Evolutionary conservation across 2,113 vertebrate genomes (phyloP).

Genomic region (Zosterops borbonicus): DNA sequence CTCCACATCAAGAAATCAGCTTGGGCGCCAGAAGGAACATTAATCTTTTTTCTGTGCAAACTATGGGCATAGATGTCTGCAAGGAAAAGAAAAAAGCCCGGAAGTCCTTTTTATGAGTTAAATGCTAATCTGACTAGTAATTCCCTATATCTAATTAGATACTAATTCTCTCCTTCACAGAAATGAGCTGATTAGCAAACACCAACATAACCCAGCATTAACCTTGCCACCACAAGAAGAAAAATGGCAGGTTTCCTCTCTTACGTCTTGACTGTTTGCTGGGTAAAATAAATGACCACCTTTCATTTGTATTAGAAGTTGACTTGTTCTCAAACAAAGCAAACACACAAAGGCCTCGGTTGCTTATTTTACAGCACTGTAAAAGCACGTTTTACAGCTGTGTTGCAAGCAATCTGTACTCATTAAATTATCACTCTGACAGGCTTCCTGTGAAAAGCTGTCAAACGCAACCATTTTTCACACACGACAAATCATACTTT

Average conservation of each 20-base stretch:
- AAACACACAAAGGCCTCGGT: constrained; percentile 55
- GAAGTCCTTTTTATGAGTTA: background rate
- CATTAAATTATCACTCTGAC: constrained; percentile 72
- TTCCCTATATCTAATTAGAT: constrained; percentile 19
- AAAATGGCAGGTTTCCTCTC: constrained; percentile 48
- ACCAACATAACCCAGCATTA: constrained; percentile 65
- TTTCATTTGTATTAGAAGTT: constrained; percentile 69
- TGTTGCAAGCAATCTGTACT: constrained; percentile 59
- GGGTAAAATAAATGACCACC: constrained; percentile 71
- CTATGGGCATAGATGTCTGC: accelerated
- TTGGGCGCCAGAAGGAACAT: background rate
- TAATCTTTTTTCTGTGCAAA: background rate
- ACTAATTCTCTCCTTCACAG: constrained; percentile 34
- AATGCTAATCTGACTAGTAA: constrained; percentile 19
- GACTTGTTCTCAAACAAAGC: constrained; percentile 70
- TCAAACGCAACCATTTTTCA: constrained; percentile 52
- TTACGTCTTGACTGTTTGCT: constrained; percentile 57
- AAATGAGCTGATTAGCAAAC: constrained; percentile 62
- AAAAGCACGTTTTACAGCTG: constrained; percentile 72
- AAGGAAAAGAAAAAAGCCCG: background rate
- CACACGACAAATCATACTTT: constrained; percentile 50
- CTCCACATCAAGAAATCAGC: background rate
- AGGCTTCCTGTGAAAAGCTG: constrained; percentile 62
- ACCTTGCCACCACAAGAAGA: constrained; percentile 57
- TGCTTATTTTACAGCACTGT: constrained; percentile 71